Conservation (phyloP, 2,797 vertebrate genomes). For the Melanotaenia boesemani region DNA sequence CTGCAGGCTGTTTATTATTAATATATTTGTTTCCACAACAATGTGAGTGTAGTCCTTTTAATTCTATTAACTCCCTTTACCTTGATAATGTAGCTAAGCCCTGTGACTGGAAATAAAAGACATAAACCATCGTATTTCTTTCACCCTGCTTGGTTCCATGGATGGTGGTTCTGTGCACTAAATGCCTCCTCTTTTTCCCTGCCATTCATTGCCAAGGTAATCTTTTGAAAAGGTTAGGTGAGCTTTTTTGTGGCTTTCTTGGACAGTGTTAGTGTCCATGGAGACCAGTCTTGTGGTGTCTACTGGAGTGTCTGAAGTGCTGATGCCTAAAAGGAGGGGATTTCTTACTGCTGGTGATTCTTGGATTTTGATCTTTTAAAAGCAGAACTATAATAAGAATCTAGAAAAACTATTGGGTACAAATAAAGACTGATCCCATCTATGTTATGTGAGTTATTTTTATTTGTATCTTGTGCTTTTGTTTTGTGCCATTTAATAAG, state of each 20-base stretch:
- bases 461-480: too few relatives aligned
- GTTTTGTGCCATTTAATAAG: too few relatives aligned
- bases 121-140: not conserved
- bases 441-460: too few relatives aligned
- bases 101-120: not conserved
- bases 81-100: not conserved
- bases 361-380: not conserved
- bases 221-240: not conserved
- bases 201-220: not conserved
- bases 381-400: not conserved
- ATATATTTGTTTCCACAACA: not conserved
- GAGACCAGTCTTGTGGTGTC: not conserved
- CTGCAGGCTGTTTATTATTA: not conserved
- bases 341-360: not conserved
- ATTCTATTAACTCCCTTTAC: not conserved
- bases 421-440: too few relatives aligned
- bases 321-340: not conserved
- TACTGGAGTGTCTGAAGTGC: not conserved
- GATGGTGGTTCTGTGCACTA: not conserved
- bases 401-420: too few relatives aligned
- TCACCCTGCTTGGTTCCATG: not conserved
- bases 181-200: not conserved
- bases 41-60: not conserved
- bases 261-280: not conserved
- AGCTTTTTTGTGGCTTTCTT: not conserved